Conservation (phyloP, 2,113 vertebrate species). For the Talpa occidentalis region DNA sequence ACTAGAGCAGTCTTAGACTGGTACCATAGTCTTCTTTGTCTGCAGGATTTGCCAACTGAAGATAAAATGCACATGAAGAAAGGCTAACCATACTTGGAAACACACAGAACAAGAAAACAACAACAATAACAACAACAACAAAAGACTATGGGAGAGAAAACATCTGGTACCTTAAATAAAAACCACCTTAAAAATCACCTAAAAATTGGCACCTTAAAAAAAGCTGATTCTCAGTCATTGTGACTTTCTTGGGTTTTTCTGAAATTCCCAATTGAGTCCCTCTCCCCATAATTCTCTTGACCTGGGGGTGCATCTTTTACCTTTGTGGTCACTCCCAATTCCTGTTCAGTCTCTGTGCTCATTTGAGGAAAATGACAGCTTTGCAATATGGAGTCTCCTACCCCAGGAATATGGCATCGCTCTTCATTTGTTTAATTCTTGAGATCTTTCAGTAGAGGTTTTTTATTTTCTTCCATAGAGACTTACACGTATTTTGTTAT, state of each 20-base stretch:
- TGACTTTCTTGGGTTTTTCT: background rate
- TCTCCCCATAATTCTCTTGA: background rate
- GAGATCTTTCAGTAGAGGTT: background rate
- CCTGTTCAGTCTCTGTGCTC: background rate
- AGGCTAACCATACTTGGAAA: background rate
- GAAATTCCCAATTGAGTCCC: background rate
- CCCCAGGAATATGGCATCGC: background rate
- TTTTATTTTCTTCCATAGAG: background rate
- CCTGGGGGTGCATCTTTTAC: background rate
- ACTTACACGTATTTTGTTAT: background rate
- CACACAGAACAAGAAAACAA: background rate
- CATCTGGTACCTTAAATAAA: background rate
- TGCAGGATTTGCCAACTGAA: background rate
- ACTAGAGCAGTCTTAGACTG: background rate
- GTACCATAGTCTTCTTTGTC: background rate
- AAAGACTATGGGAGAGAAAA: background rate
- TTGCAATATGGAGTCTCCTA: background rate
- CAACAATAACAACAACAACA: background rate
- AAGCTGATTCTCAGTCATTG: background rate
- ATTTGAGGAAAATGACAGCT: background rate
- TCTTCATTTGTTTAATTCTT: background rate
- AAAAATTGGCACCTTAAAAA: background rate
- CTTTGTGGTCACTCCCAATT: background rate
- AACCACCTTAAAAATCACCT: conserved; percentile 14
- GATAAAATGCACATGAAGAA: background rate